Evolutionary conservation across 1,140 invertebrate genomes (phyloP), one percentile per base, ranked within the genome.

Genomic region (Sycophaga agraensis): DNA sequence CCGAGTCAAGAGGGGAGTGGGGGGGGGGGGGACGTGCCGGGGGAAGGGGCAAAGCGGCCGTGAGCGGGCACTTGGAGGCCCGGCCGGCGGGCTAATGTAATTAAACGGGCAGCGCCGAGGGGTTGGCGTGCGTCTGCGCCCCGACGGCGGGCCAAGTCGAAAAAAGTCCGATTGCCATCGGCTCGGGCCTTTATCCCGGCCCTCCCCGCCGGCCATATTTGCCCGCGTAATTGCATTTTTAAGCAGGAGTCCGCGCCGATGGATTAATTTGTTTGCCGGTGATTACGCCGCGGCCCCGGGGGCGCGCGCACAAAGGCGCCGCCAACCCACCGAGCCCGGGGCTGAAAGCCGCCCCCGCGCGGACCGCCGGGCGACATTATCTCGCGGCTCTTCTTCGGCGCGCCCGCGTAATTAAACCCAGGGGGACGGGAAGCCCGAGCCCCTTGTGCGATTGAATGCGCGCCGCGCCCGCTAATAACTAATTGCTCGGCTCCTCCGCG

Each of bases 21-120:
- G 61, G 50, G 11, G 28, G 28, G 28, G 4, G 28, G 28, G 28
- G 11, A 6, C 28, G 28, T 31, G 5, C 28, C n/a, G n/a, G n/a
- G n/a, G n/a, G n/a, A 64, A 62, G 62, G n/a, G 57, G 57, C 45
- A 61, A 37, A 60, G 28, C 62, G 55, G 35, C 48, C 66, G 16
- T 16, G 7, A 31, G 12, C 46, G 8, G 4, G 14, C 22, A 28
- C 48, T n/a, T n/a, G n/a, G n/a, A n/a, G 28, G 43, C 51, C 53
- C 28, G 7, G 2, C 16, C 21, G 26, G 51, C 37, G 45, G 54
- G 42, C 63, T 68, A 68, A 68, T 68, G 63, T 68, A 68, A 68
- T 68, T 68, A 68, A 66, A 66, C 59, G 63, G 65, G 59, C 59
- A 46, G 35, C 46, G 46, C 45, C 31, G 42, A 35, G n/a, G 35